These are phyloP conservation scores for Echeneis naucrates DNA, from an alignment of 2,797 vertebrate genomes.

Conservation along the genomic window DNA sequence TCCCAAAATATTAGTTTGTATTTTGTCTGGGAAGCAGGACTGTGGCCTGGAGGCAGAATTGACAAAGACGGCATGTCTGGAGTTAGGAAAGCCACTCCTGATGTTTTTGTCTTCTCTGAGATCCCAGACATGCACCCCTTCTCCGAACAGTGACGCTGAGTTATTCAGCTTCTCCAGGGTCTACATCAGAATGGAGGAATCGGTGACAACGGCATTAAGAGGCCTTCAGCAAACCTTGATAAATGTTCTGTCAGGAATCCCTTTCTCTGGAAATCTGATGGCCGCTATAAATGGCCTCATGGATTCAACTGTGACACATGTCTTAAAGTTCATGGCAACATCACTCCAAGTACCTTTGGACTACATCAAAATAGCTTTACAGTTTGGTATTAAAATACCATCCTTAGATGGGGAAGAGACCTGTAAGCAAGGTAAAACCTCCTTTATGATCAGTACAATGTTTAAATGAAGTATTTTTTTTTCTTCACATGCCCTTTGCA, in stretches of 20 bases:
- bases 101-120: conserved; percentile 66
- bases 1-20: conserved; percentile 77
- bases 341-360: conserved; percentile 75
- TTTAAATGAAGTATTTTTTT: background rate
- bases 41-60: conserved; percentile 81
- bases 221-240: conserved; percentile 67
- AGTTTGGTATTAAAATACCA: conserved; percentile 79
- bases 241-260: conserved; percentile 66
- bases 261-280: conserved; percentile 63
- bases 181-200: conserved; percentile 57
- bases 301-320: conserved; percentile 61
- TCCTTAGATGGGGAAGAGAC: conserved; percentile 66
- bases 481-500: background rate
- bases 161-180: conserved; percentile 41
- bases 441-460: background rate
- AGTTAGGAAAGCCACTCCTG: conserved; percentile 67
- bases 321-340: conserved; percentile 59
- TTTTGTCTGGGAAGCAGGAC: conserved; percentile 76
- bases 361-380: conserved; percentile 77
- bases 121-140: conserved; percentile 72
- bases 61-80: conserved; percentile 66
- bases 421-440: conserved; percentile 81
- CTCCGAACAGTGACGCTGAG: background rate
- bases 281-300: conserved; percentile 56
- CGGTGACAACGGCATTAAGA: background rate